phyloP scores from a whole-genome alignment of 2,113 vertebrate species.

The Tragelaphus scriptus region DNA sequence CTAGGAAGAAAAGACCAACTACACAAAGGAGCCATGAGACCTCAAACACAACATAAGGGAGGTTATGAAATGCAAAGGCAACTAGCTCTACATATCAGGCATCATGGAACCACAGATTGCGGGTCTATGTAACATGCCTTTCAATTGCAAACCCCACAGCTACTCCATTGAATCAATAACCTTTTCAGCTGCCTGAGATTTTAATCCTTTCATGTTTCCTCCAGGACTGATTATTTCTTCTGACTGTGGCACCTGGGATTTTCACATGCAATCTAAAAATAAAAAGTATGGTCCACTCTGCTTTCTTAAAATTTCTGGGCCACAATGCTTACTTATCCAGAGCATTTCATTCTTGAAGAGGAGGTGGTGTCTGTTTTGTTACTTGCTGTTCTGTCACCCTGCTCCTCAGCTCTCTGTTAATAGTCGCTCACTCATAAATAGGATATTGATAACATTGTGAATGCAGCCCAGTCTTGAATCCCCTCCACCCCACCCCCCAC shows the following conservation, averaged over 20 bases:
- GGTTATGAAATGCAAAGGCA: neutral
- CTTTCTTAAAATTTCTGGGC: neutral
- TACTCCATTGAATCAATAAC: slow-evolving; percentile 12
- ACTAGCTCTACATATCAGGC: neutral
- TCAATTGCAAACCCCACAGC: neutral
- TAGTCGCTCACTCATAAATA: neutral
- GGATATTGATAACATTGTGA: neutral
- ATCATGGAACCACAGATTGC: neutral
- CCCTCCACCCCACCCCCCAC: neutral
- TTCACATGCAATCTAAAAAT: slow-evolving; percentile 32
- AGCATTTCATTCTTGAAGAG: neutral
- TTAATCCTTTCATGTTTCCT: slow-evolving; percentile 2
- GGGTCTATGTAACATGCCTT: neutral
- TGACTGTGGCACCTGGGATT: neutral
- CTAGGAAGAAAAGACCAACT: neutral
- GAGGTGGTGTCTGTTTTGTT: neutral
- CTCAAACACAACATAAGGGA: neutral
- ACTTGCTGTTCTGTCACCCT: neutral
- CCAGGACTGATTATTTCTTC: neutral
- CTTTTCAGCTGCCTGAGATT: neutral
- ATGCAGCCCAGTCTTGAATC: neutral
- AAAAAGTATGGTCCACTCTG: neutral
- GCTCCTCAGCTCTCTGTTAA: neutral
- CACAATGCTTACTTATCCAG: neutral
- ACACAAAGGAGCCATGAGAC: neutral